phyloP scores from a whole-genome alignment of 2,113 vertebrate species.

The Sardina pilchardus region DNA sequence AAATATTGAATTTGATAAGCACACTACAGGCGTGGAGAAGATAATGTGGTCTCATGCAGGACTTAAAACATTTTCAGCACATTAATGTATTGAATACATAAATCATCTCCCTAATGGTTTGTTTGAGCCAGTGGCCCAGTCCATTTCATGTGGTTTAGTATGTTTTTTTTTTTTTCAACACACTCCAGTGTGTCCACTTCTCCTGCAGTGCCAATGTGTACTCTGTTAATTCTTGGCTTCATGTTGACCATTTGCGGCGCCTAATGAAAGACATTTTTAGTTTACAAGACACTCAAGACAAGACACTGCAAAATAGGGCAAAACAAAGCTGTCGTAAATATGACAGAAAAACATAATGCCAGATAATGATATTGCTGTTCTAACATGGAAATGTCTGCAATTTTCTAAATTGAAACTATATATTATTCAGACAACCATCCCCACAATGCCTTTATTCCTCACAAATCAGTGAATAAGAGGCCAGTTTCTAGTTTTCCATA shows the following conservation, averaged over 20 bases:
- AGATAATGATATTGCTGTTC: background rate
- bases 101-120: slow-evolving; percentile 68
- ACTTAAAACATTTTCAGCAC: slow-evolving; percentile 59
- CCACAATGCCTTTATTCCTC: background rate
- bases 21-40: slow-evolving; percentile 40
- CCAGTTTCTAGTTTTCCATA: background rate
- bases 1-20: slow-evolving; percentile 69
- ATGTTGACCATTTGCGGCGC: slow-evolving; percentile 53
- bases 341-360: background rate
- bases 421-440: background rate
- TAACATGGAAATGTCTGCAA: background rate
- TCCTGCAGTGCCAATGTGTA: slow-evolving; percentile 55
- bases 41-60: slow-evolving; percentile 65
- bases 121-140: slow-evolving; percentile 56
- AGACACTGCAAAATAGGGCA: background rate
- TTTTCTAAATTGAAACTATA: slow-evolving; percentile 8
- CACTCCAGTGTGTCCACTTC: slow-evolving; percentile 61
- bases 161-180: slow-evolving; percentile 53
- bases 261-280: slow-evolving; percentile 46
- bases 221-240: slow-evolving; percentile 60
- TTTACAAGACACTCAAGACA: slow-evolving; percentile 31
- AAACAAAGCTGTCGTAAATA: background rate
- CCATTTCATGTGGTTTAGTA: slow-evolving; percentile 61
- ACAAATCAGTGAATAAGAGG: background rate
- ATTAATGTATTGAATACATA: slow-evolving; percentile 72